Evolutionary conservation across 2,113 vertebrate genomes (phyloP).

Genomic region (Cochlearius cochlearius): DNA sequence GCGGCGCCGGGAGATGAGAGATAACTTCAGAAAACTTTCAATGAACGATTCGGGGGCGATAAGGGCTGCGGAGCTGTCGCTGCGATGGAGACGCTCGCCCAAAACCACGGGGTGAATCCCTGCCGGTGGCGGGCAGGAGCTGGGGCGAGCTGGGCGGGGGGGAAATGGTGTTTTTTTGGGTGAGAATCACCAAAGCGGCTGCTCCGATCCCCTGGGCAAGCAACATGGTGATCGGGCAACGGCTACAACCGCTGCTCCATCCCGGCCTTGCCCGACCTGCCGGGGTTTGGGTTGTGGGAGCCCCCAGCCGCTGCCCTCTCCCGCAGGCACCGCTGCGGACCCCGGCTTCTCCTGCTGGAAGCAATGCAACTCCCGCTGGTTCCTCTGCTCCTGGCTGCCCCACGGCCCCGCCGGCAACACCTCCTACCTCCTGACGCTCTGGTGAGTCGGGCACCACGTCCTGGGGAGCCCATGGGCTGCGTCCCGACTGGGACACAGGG

Average conservation of each 20-base stretch:
- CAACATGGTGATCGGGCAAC: fast-evolving
- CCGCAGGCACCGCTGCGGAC: not conserved
- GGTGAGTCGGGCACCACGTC: constrained; percentile 23
- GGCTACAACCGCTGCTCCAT: not conserved
- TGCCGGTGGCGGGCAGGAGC: fast-evolving
- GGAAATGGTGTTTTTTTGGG: not conserved
- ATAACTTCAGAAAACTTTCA: constrained; percentile 6
- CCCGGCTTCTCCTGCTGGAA: constrained; percentile 62
- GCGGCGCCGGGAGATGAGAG: not conserved
- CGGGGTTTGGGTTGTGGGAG: not conserved
- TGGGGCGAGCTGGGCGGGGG: fast-evolving
- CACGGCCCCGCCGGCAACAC: not conserved
- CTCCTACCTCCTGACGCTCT: constrained; percentile 56
- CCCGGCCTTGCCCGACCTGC: fast-evolving
- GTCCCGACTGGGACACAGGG: not conserved
- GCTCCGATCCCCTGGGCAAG: not conserved
- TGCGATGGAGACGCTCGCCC: not conserved
- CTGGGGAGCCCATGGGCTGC: not conserved
- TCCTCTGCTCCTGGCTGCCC: constrained; percentile 60
- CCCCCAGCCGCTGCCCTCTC: not conserved
- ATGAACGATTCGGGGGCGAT: not conserved
- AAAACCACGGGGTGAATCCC: not conserved
- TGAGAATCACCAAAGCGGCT: not conserved
- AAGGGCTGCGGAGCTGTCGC: not conserved
- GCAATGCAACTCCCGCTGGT: not conserved